Percentiles rank a stretch among this genome's conserved stretches.
These are phyloP conservation scores for Acanthurus tractus DNA, from an alignment of 2,797 vertebrate species.

Conservation along the genomic window DNA sequence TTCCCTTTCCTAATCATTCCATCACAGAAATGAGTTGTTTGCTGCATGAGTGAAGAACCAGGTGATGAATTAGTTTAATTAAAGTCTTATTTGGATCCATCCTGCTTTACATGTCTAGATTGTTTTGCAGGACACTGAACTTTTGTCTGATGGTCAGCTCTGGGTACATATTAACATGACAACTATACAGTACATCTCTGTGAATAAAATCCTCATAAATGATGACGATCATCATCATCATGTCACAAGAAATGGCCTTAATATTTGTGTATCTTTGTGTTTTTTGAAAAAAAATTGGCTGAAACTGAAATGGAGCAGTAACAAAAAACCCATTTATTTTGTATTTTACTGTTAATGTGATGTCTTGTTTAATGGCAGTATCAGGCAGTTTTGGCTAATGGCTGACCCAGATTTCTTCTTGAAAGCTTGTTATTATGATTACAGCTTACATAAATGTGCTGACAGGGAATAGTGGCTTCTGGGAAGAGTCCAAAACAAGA, in stretches of 20 bases:
- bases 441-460: slow-evolving; percentile 78
- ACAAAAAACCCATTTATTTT: slow-evolving; percentile 30
- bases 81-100: slow-evolving; percentile 27
- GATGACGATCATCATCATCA: background rate
- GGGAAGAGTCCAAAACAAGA: slow-evolving; percentile 59
- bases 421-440: slow-evolving; percentile 75
- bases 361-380: slow-evolving; percentile 50
- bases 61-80: slow-evolving; percentile 39
- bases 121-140: slow-evolving; percentile 19
- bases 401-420: slow-evolving; percentile 69
- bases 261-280: background rate
- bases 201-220: slow-evolving; percentile 1
- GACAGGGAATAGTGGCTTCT: slow-evolving; percentile 68
- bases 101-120: slow-evolving; percentile 12
- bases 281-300: no score
- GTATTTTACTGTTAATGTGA: slow-evolving; percentile 31
- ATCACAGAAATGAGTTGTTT: slow-evolving; percentile 49
- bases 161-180: background rate
- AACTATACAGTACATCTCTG: background rate
- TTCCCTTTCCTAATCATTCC: slow-evolving; percentile 36
- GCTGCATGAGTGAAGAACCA: slow-evolving; percentile 23
- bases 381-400: slow-evolving; percentile 57
- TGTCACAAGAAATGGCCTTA: background rate
- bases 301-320: slow-evolving; percentile 11
- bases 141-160: background rate